Percentiles rank a stretch among this genome's conserved stretches.
These are phyloP conservation scores for Mandrillus leucophaeus DNA, from an alignment of 2,113 vertebrate genomes.

Conservation along the genomic window DNA sequence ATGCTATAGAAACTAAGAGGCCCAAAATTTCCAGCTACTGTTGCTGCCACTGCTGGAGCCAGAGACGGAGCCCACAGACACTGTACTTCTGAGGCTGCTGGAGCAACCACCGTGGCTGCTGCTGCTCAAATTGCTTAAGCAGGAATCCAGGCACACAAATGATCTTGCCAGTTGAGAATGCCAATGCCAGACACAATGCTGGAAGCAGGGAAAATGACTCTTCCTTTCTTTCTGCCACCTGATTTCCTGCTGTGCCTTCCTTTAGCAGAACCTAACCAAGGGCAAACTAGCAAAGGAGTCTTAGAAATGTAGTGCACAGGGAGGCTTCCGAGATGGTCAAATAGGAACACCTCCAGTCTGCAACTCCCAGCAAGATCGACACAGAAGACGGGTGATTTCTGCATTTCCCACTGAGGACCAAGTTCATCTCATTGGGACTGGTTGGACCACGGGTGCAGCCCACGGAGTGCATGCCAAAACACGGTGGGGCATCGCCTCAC, in stretches of 20 bases:
- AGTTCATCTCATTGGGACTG: no score
- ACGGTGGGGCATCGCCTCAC: no score
- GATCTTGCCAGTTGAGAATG: background rate
- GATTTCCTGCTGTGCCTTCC: background rate
- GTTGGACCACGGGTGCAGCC: no score
- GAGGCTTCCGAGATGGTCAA: no score
- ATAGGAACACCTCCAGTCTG: no score
- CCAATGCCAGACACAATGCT: background rate
- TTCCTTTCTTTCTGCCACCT: background rate
- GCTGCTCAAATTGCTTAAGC: background rate
- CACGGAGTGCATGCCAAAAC: no score
- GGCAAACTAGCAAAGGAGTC: background rate
- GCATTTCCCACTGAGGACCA: no score
- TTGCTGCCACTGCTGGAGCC: background rate
- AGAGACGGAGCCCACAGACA: no score
- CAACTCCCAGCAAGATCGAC: no score
- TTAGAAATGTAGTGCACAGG: background rate
- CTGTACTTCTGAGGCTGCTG: background rate
- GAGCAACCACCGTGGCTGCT: no score
- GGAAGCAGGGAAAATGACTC: background rate
- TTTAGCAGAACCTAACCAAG: background rate
- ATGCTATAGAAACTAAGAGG: background rate
- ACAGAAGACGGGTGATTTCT: no score
- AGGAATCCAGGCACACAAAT: background rate
- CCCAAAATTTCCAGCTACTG: rapidly evolving